phyloP scores from a whole-genome alignment of 2,797 vertebrate genomes.

The Ataeniobius toweri region DNA sequence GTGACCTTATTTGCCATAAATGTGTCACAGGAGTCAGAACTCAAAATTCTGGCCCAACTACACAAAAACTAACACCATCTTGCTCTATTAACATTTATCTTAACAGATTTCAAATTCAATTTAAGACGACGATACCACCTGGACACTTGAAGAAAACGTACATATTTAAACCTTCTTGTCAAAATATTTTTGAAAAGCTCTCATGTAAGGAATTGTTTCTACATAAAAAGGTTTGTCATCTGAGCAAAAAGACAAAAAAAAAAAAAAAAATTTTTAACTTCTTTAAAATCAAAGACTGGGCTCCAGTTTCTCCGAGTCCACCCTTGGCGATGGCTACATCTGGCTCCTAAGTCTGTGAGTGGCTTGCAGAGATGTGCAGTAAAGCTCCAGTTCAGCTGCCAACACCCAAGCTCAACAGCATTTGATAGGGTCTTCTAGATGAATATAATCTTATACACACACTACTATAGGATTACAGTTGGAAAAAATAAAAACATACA shows the following conservation, averaged over 20 bases:
- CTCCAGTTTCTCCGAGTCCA: slow-evolving; percentile 5
- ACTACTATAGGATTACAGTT: not conserved
- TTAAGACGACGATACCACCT: not conserved
- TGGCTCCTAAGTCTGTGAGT: slow-evolving; percentile 8
- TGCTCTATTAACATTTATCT: not conserved
- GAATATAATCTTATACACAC: not conserved
- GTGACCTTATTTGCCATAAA: not conserved
- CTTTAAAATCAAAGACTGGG: slow-evolving; percentile 2
- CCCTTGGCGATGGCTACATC: not conserved
- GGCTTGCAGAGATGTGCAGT: slow-evolving; percentile 4
- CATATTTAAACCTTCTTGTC: not conserved
- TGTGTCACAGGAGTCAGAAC: not conserved
- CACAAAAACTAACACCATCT: not conserved
- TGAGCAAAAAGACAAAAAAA: not conserved
- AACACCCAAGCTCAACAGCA: not conserved
- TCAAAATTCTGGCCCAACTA: not conserved
- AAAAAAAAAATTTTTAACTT: not conserved
- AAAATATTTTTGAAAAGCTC: not conserved
- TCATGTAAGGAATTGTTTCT: not conserved
- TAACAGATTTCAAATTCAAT: not conserved
- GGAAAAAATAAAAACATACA: no score
- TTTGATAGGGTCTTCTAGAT: not conserved
- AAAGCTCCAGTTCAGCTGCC: slow-evolving; percentile 4
- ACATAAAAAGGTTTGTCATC: not conserved
- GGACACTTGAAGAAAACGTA: not conserved